These are phyloP conservation scores for Pygoscelis antarcticus DNA, from an alignment of 2,113 vertebrate genomes.

Conservation along the genomic window DNA sequence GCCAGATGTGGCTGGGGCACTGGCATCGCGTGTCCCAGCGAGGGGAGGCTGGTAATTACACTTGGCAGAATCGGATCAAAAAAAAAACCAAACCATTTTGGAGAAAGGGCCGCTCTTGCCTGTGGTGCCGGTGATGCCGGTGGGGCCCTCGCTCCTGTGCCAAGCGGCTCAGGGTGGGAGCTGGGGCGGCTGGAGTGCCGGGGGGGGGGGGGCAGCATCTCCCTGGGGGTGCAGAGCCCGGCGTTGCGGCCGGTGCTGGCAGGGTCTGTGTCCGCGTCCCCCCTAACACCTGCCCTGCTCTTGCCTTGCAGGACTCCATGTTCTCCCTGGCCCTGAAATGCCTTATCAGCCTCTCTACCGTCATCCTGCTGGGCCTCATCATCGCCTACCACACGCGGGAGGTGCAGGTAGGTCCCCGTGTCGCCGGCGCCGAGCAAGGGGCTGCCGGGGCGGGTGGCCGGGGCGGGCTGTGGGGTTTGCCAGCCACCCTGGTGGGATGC, in stretches of 20 bases:
- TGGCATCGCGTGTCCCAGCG: neutral
- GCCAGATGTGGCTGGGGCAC: neutral
- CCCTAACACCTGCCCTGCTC: neutral
- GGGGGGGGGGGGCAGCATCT: neutral
- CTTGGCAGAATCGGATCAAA: neutral
- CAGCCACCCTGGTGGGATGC: too few relatives aligned
- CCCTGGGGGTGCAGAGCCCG: neutral
- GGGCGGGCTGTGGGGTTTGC: neutral
- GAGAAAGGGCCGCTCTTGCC: neutral
- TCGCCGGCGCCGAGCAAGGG: fast-evolving
- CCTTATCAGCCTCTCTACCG: constrained; percentile 83
- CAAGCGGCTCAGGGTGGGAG: neutral
- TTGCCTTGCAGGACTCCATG: constrained; percentile 79
- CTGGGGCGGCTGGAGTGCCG: neutral
- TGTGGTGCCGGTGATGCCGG: neutral
- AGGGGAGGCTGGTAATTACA: neutral
- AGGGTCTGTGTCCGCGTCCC: neutral
- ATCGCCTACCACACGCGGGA: constrained; percentile 83
- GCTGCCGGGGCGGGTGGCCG: neutral
- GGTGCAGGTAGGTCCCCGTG: constrained; percentile 76
- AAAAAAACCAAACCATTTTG: neutral
- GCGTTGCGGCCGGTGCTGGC: fast-evolving
- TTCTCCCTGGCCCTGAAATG: constrained; percentile 86
- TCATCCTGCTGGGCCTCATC: constrained; percentile 82
- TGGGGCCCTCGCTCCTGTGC: fast-evolving